Evolutionary conservation across 2,888 invertebrate genomes (phyloP), one percentile per base, ranked within the genome.

Genomic region (Electrophaes corylata): DNA sequence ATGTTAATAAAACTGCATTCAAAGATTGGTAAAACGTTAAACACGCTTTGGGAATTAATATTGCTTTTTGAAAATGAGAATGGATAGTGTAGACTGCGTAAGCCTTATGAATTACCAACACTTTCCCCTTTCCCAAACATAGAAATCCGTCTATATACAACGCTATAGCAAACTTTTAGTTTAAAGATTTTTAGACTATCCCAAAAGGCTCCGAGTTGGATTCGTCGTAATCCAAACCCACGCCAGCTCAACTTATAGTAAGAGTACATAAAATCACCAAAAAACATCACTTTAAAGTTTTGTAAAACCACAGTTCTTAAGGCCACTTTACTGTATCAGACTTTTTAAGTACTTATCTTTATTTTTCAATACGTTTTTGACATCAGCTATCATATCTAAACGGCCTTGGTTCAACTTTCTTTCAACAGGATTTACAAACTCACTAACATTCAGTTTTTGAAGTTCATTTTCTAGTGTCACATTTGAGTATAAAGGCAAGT

Each of bases 261-360:
- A 29, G 23, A 29, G 26, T 29, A 10, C 26, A 29, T 2, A 10
- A 29, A 29, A 29, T 29, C 26, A 10, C 10, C 26, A 29, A 20
- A 20, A 20, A 29, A 29, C 10, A 6, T 29, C 10, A 29, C 10
- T 10, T 29, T 29, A n/a, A n/a, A 44, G 20, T 18, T 55, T 40
- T 40, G 52, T 48, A 44, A 43, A 60, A 52, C 51, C 47, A 51
- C 50, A 43, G 20, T 10, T 1, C 18, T 12, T 56, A 66, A 65
- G 64, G 67, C 64, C 60, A 51, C 79, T 70, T 84, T 80, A 89
- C 74, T 84, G 82, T 63, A 86, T 68, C 62, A 84, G 74, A 73
- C 78, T 85, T 70, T 88, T 90, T 57, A 93, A 77, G 69, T 93
- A 91, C 77, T 93, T 93, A 4, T 86, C 73, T 84, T 94, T 94